These are phyloP conservation scores for Toxotes chatareus DNA, from an alignment of 2,113 vertebrate species.

Conservation along the genomic window DNA sequence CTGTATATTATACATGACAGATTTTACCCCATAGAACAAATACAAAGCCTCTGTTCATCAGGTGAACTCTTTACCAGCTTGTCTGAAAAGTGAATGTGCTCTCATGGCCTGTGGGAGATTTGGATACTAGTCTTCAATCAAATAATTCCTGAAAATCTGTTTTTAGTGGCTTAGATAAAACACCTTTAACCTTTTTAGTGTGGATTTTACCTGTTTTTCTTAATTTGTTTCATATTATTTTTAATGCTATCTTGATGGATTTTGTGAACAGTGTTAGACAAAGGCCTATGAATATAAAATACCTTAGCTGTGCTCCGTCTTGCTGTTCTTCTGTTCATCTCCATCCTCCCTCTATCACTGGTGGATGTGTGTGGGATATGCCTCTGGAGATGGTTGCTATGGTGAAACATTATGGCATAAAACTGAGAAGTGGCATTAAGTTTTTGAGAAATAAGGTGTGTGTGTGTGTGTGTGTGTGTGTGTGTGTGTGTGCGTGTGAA, in stretches of 20 bases:
- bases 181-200: not conserved
- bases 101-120: not conserved
- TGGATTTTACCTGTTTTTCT: not conserved
- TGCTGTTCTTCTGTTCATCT: conserved; percentile 45
- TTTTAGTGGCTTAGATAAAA: not conserved
- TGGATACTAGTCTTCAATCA: not conserved
- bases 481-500: not conserved
- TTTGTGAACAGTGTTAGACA: conserved; percentile 3
- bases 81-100: not conserved
- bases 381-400: conserved; percentile 68
- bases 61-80: not conserved
- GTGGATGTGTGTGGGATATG: conserved; percentile 58
- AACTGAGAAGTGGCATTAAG: conserved; percentile 33
- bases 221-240: not conserved
- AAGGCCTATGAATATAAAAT: conserved; percentile 11
- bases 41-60: not conserved
- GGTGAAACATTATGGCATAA: conserved; percentile 65
- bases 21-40: not conserved
- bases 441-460: conserved; percentile 38
- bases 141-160: not conserved
- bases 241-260: not conserved
- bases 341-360: conserved; percentile 26
- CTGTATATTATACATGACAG: not conserved
- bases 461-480: conserved; percentile 3
- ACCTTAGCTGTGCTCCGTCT: conserved; percentile 11